Percentiles rank a stretch among this genome's conserved stretches.
These are phyloP conservation scores for Glossophaga mutica DNA, from an alignment of 2,797 vertebrate species.

Conservation along the genomic window DNA sequence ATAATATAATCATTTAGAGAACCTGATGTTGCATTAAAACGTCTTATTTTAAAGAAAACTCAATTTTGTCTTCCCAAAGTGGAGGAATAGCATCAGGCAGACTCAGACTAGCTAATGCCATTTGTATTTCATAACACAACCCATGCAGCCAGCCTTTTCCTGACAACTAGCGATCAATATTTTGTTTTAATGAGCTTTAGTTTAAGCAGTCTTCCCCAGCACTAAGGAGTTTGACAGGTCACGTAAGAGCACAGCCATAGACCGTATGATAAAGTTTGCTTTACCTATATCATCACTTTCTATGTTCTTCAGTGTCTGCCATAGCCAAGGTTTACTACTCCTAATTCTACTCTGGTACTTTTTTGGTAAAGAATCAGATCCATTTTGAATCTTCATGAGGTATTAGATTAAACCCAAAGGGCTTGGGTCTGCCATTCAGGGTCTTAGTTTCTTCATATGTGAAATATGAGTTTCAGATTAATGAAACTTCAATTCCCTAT, in stretches of 20 bases:
- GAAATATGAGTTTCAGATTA: neutral
- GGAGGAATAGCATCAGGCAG: neutral
- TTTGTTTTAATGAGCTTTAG: neutral
- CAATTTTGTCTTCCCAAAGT: neutral
- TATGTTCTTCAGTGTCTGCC: neutral
- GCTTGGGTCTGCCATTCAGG: neutral
- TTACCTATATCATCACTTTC: neutral
- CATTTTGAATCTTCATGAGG: neutral
- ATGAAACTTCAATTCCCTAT: neutral
- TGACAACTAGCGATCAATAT: neutral
- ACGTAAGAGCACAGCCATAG: neutral
- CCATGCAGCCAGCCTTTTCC: neutral
- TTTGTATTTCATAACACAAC: neutral
- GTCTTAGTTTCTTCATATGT: neutral
- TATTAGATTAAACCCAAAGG: neutral
- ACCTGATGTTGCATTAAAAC: neutral
- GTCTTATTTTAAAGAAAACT: neutral
- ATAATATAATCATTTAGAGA: neutral
- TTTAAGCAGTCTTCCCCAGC: neutral
- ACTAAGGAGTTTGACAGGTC: neutral
- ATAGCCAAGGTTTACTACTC: neutral
- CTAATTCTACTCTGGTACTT: neutral
- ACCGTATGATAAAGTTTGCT: neutral
- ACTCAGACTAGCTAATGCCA: neutral
- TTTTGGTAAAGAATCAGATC: neutral